Evolutionary conservation across 53 echinoderm and acorn worm species (phyloP).

Genomic region (Patiria pectinifera): DNA sequence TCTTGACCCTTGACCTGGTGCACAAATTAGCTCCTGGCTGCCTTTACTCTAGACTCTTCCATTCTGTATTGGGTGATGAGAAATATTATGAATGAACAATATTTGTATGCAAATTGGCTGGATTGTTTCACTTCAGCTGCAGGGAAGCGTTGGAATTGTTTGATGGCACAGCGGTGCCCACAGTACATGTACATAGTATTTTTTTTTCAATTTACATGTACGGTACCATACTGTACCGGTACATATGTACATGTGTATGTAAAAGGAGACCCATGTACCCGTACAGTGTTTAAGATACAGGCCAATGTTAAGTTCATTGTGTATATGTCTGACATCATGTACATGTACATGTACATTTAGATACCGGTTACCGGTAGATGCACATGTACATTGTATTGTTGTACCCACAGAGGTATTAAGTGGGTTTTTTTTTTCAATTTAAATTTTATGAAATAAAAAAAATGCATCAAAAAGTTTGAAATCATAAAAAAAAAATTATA

Average conservation of each 20-base stretch:
- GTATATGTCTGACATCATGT: neutral
- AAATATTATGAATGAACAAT: neutral
- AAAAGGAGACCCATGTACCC: neutral
- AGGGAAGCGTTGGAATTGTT: neutral
- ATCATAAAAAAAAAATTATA: too few relatives aligned
- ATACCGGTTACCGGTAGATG: neutral
- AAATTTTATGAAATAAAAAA: too few relatives aligned
- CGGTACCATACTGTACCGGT: too few relatives aligned
- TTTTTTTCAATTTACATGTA: too few relatives aligned
- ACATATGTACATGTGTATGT: neutral
- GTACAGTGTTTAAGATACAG: neutral
- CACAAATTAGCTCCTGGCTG: slow-evolving; percentile 13
- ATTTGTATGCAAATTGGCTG: slow-evolving; percentile 7
- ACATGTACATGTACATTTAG: neutral
- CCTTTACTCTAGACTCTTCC: neutral
- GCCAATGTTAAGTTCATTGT: too few relatives aligned
- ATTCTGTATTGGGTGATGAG: neutral
- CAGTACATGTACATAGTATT: neutral
- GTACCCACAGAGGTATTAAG: too few relatives aligned
- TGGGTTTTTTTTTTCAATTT: too few relatives aligned
- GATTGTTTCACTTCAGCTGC: slow-evolving; percentile 18
- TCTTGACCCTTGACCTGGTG: slow-evolving; percentile 11
- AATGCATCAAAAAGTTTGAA: too few relatives aligned
- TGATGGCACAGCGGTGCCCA: neutral
- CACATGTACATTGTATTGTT: neutral